A percentile compares a stretch with the other conserved stretches of the same genome.
phyloP scores from a whole-genome alignment of 2,113 vertebrate genomes.

The Miniopterus natalensis region DNA sequence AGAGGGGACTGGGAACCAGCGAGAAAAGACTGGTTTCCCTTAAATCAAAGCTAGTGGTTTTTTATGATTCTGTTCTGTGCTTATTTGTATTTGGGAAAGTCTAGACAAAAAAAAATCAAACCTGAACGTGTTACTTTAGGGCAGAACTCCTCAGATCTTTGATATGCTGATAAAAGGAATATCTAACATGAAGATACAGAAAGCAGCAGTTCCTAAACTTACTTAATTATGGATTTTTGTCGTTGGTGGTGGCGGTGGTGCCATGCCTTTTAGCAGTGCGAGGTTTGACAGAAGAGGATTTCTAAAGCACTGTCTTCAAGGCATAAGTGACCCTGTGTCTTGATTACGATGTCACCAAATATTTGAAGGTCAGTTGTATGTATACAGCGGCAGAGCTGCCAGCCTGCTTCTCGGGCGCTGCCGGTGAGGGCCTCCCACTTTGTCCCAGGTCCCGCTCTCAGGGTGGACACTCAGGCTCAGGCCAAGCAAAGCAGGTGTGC shows the following conservation, averaged over 20 bases:
- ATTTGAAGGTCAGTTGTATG: neutral
- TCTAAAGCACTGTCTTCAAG: neutral
- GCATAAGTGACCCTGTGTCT: neutral
- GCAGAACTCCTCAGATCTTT: neutral
- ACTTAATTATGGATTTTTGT: neutral
- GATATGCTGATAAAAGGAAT: neutral
- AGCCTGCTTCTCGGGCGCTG: neutral
- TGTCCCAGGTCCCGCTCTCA: neutral
- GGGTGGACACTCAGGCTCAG: neutral
- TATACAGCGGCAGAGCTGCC: accelerated
- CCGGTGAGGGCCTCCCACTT: accelerated
- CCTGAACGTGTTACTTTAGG: neutral
- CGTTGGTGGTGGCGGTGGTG: neutral
- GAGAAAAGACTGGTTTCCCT: neutral
- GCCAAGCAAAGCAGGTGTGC: neutral
- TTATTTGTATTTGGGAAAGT: neutral
- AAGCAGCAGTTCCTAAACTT: neutral
- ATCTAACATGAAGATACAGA: neutral
- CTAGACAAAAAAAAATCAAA: neutral
- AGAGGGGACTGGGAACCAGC: accelerated
- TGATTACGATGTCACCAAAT: neutral
- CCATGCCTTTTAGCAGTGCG: neutral
- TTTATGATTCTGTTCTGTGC: neutral
- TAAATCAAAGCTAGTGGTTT: neutral
- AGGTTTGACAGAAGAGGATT: slow-evolving; percentile 29